Conservation (phyloP, 2,888 invertebrate species). For the Drosophila merina region DNA sequence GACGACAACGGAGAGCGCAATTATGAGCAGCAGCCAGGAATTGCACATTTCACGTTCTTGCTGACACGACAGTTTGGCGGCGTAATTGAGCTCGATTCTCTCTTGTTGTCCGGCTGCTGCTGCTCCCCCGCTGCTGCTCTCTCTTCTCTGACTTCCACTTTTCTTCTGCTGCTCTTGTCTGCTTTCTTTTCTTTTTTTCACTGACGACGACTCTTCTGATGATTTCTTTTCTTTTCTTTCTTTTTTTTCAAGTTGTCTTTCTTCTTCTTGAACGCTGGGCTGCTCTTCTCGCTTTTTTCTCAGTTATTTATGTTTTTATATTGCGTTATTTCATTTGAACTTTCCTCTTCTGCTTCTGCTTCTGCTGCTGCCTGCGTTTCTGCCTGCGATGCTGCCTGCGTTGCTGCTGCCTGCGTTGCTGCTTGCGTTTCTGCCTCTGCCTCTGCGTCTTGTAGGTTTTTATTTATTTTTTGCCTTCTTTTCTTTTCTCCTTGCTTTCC, state of each 20-base stretch:
- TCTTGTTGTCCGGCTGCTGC: constrained; percentile 42
- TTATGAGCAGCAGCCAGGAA: constrained; percentile 83
- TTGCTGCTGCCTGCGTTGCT: neutral
- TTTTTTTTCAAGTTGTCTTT: neutral
- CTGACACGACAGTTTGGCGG: constrained; percentile 78
- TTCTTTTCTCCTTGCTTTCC: constrained; percentile 5
- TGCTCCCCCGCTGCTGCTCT: constrained; percentile 9
- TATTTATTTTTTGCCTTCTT: neutral
- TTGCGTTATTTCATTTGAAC: constrained; percentile 78
- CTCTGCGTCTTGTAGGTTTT: neutral
- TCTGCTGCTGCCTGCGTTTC: constrained; percentile 6
- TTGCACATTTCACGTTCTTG: constrained; percentile 84
- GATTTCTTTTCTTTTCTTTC: constrained; percentile 20
- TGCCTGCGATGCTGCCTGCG: neutral
- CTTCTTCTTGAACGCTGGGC: constrained; percentile 8
- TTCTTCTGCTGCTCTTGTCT: too few species aligned
- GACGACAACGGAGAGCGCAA: constrained; percentile 84
- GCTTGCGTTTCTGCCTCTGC: neutral
- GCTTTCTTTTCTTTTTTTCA: too few species aligned
- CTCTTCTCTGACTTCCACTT: neutral
- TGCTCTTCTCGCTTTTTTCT: constrained; percentile 33
- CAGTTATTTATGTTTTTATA: constrained; percentile 73
- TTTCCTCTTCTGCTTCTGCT: constrained; percentile 46
- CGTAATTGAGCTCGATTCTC: constrained; percentile 76
- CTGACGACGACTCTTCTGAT: neutral